Conservation (phyloP, 2,797 vertebrate species). For the Enoplosus armatus region DNA sequence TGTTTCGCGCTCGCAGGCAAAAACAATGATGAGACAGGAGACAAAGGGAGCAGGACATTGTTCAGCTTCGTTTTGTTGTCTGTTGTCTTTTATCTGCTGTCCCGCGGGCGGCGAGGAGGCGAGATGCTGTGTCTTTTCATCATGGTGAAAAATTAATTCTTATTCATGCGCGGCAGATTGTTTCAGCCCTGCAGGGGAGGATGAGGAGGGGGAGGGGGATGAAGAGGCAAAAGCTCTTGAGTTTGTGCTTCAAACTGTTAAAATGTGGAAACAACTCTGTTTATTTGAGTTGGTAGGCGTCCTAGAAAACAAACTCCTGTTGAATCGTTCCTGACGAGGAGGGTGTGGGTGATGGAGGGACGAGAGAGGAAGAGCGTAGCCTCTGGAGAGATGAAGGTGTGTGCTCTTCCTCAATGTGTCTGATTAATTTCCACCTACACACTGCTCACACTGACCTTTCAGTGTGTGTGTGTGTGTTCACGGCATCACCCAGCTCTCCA, state of each 20-base stretch:
- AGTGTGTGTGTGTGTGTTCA: background rate
- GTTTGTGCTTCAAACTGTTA: conserved; percentile 10
- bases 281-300: background rate
- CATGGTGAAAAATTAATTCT: conserved; percentile 21
- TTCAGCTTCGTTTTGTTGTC: background rate
- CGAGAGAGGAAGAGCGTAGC: background rate
- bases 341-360: background rate
- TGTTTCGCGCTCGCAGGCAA: background rate
- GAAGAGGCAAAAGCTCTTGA: background rate
- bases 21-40: background rate
- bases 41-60: conserved; percentile 5
- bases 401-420: background rate
- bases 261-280: no score
- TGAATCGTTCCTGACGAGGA: background rate
- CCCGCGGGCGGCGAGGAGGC: background rate
- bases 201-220: background rate
- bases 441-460: background rate
- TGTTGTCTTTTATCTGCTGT: conserved; percentile 24
- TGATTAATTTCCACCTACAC: conserved; percentile 10
- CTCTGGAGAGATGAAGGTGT: conserved; percentile 4
- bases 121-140: conserved; percentile 25
- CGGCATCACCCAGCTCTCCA: background rate
- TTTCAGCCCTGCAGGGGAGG: conserved; percentile 20
- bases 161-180: conserved; percentile 33
- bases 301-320: background rate